A percentile compares a stretch with the other conserved stretches of the same genome.
Conservation (phyloP, 2,113 vertebrate genomes). For the Muscicapa adusta region DNA sequence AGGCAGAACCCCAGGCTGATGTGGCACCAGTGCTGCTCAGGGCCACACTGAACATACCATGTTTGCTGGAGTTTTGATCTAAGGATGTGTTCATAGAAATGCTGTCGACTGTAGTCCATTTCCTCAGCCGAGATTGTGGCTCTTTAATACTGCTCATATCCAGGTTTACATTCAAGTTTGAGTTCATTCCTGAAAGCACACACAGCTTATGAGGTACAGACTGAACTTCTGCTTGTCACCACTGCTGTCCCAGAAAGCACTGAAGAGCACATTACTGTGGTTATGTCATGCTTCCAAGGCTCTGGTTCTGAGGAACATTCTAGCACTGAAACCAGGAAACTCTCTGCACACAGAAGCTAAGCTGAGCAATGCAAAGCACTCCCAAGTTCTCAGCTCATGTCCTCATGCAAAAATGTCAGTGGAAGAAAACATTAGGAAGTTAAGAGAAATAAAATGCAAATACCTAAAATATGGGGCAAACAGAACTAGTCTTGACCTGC, state of each 20-base stretch:
- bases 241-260: neutral
- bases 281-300: neutral
- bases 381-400: neutral
- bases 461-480: neutral
- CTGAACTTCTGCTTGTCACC: neutral
- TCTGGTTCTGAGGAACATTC: neutral
- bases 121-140: constrained; percentile 94
- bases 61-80: constrained; percentile 98
- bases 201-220: neutral
- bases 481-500: neutral
- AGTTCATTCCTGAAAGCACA: constrained; percentile 85
- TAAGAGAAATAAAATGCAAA: neutral
- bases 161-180: constrained; percentile 98
- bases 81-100: constrained; percentile 86
- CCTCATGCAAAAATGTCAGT: neutral
- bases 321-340: neutral
- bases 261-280: neutral
- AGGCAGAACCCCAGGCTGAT: accelerated
- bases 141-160: constrained; percentile 95
- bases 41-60: constrained; percentile 72
- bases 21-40: no score
- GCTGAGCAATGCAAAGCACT: constrained; percentile 20
- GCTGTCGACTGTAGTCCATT: constrained; percentile 94
- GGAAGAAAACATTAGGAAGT: neutral
- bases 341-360: neutral